Base-by-base conservation (phyloP, 2,797 vertebrate species). In the Hyperoplus immaculatus region DNA sequence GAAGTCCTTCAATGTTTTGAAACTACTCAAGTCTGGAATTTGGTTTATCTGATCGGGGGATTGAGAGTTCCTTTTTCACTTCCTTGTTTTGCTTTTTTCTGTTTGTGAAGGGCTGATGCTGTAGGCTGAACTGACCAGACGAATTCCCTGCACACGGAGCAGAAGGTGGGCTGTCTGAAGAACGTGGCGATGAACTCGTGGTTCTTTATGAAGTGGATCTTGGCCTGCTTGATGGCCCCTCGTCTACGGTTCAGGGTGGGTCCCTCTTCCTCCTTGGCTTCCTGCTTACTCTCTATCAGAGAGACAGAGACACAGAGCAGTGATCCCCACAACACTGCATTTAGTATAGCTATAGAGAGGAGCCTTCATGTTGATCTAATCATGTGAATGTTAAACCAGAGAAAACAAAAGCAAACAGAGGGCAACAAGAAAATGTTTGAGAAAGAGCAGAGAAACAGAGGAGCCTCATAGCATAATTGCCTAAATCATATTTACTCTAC, bases 181-280 rank as follows among this genome's bases (percentile, higher is more conserved):
- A 99, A 99, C 21, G 97, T 99, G 87, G 98, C 98, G 0, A 96
- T 98, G 84, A 99, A 99, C 88, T 99, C 98, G 3, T 99, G 98
- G 87, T 98, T 98, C 95, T 99, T 99, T 87, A 99, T 98, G 93
- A 96, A 96, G 96, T 99, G 98, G 91, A 99, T 96, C 93, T 99
- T 99, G 78, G 98, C 98, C 90, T 99, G 98, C 79, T 99, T 99
- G 92, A 99, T 98, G 81, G 98, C 98, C 50, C 98, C 98, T 83
- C 98, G 96, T 49, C 96, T 93, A 42, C 97, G 97, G 93, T 97
- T 98, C 67, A 99, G 93, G 39, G 89, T 96, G 0, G 94, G 94
- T 0, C 93, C 96, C 46, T 97, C 96, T 41, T 96, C 97, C 45
- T 96, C 93, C 60, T 94, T 94, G 8, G 91, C 9, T 0, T 96